Conservation (phyloP, 2,888 invertebrate species). For the Drosophila subsilvestris region DNA sequence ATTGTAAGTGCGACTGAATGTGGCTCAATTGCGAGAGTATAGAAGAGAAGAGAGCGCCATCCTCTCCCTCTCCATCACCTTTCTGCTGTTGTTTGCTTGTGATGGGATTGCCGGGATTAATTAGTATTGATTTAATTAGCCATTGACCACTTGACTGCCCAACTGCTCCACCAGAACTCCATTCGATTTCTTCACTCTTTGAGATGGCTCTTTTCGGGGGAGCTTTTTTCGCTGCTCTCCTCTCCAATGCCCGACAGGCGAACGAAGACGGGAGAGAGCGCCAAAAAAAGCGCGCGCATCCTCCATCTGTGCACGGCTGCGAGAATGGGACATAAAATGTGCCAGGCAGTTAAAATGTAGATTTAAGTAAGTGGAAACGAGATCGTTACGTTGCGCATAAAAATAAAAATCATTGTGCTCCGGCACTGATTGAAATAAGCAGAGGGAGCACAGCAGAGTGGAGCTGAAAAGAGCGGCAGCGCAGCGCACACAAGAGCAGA, state of each 20-base stretch:
- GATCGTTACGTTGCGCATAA: conserved; percentile 84
- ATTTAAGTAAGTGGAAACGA: conserved; percentile 85
- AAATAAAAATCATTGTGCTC: conserved; percentile 84
- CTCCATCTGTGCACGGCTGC: conserved; percentile 64
- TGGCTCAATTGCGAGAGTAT: conserved; percentile 77
- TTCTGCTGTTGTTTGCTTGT: conserved; percentile 28
- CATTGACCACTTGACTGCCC: conserved; percentile 37
- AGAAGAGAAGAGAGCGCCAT: background rate
- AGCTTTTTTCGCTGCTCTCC: conserved; percentile 11
- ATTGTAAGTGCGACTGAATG: conserved; percentile 84
- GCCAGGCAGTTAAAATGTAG: conserved; percentile 84
- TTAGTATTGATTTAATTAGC: conserved; percentile 76
- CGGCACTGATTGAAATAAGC: conserved; percentile 84
- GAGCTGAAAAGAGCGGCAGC: background rate
- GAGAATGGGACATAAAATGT: conserved; percentile 84
- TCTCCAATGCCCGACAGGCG: conserved; percentile 3
- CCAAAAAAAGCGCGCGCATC: conserved; percentile 64
- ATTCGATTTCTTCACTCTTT: conserved; percentile 12
- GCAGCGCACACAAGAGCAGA: background rate
- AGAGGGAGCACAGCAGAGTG: conserved; percentile 31
- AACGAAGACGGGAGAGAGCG: conserved; percentile 12
- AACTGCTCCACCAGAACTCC: conserved; percentile 32
- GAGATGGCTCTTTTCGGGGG: background rate
- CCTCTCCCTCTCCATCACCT: conserved; percentile 7
- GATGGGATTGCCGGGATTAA: conserved; percentile 66